Evolutionary conservation across 2,888 invertebrate species (phyloP).

Genomic region (Cephalotes varians): DNA sequence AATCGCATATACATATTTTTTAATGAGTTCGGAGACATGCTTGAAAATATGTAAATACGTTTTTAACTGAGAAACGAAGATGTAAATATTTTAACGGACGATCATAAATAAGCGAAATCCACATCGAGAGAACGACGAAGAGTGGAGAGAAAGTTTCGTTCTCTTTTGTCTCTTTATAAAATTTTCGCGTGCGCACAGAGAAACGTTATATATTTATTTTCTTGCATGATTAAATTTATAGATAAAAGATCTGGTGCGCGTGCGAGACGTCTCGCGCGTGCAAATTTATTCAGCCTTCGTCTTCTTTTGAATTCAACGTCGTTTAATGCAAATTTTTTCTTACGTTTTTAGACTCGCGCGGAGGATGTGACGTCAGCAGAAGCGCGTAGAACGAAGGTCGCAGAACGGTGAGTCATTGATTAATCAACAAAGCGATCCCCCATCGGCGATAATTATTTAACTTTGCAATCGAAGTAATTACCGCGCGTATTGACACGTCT

Average conservation of each 20-base stretch:
- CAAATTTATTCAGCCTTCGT: conserved; percentile 45
- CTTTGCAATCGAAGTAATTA: conserved; percentile 74
- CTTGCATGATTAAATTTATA: conserved; percentile 50
- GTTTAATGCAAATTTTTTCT: conserved; percentile 56
- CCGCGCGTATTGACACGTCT: conserved; percentile 68
- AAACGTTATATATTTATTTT: conserved; percentile 43
- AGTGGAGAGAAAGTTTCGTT: not conserved
- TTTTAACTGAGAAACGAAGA: conserved; percentile 4
- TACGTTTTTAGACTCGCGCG: conserved; percentile 62
- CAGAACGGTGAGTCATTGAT: conserved; percentile 73
- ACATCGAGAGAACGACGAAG: not conserved
- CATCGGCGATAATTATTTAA: conserved; percentile 70
- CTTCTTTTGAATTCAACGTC: conserved; percentile 36
- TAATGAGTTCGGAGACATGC: not conserved
- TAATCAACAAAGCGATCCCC: conserved; percentile 64
- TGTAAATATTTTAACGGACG: conserved; percentile 32
- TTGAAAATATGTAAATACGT: not conserved
- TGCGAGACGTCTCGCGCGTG: conserved; percentile 43
- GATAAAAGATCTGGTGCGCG: conserved; percentile 49
- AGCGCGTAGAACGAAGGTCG: conserved; percentile 57
- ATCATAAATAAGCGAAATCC: conserved; percentile 14
- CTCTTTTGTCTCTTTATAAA: conserved; percentile 17
- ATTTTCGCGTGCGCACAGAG: conserved; percentile 31
- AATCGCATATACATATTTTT: not conserved
- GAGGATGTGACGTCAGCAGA: conserved; percentile 62